phyloP scores from a whole-genome alignment of 2,888 invertebrate genomes.

The Eupsilia transversa region DNA sequence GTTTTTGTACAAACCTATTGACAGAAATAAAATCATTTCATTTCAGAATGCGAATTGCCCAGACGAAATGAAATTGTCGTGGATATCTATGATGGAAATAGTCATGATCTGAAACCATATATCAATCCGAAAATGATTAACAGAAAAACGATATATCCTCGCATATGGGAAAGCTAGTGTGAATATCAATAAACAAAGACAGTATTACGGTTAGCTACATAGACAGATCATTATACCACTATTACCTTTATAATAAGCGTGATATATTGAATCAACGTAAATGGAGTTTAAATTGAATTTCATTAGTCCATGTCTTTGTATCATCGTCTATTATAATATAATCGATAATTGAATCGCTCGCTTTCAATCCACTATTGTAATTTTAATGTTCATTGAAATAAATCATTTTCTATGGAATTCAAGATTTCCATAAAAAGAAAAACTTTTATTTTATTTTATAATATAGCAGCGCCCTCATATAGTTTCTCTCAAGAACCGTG shows the following conservation, averaged over 20 bases:
- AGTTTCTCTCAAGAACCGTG: not conserved
- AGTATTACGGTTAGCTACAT: not conserved
- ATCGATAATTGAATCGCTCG: constrained; percentile 19
- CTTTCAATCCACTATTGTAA: constrained; percentile 27
- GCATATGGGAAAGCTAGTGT: not conserved
- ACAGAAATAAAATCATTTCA: too few relatives aligned
- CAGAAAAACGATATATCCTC: not conserved
- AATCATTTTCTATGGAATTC: constrained; percentile 4
- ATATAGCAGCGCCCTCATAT: too few relatives aligned
- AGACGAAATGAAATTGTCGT: not conserved
- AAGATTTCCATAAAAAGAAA: not conserved
- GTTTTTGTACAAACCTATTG: too few relatives aligned
- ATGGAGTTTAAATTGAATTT: constrained; percentile 51
- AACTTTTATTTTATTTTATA: not conserved
- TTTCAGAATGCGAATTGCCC: not conserved
- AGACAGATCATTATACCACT: not conserved
- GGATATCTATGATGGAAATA: not conserved
- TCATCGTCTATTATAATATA: not conserved
- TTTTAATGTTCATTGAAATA: constrained; percentile 25
- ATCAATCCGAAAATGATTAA: not conserved
- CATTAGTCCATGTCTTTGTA: constrained; percentile 35
- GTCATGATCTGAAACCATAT: not conserved
- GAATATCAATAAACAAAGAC: not conserved
- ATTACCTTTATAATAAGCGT: constrained; percentile 17
- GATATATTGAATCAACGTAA: constrained; percentile 35